phyloP scores from a whole-genome alignment of 2,888 invertebrate genomes.

The Plusia festucae region DNA sequence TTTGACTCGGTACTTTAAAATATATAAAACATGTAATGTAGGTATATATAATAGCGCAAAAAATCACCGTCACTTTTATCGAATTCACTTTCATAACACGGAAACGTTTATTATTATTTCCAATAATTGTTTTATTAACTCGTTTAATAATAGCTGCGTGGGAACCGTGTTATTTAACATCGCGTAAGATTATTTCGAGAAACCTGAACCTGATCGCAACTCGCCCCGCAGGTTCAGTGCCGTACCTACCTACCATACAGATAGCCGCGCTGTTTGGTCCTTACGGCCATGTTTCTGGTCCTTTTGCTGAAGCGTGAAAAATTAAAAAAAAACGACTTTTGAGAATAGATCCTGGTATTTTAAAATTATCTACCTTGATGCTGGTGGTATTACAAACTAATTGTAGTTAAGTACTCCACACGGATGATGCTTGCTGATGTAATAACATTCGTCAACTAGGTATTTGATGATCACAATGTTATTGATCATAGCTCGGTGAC shows the following conservation, averaged over 20 bases:
- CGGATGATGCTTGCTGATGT: background rate
- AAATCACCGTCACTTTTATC: slow-evolving; percentile 14
- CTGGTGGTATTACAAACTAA: background rate
- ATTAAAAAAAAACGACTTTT: background rate
- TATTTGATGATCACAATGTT: background rate
- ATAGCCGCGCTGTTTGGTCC: slow-evolving; percentile 9
- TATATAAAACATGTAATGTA: too few relatives aligned
- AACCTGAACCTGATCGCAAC: slow-evolving; percentile 49
- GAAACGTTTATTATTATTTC: slow-evolving; percentile 24
- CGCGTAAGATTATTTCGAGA: slow-evolving; percentile 56
- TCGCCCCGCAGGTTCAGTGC: slow-evolving; percentile 33
- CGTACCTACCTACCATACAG: slow-evolving; percentile 14
- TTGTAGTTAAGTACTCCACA: background rate
- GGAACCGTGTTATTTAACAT: slow-evolving; percentile 58
- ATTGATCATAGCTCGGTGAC: background rate
- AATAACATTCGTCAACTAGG: background rate
- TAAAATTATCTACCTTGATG: background rate
- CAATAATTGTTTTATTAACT: slow-evolving; percentile 47
- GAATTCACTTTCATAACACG: slow-evolving; percentile 31
- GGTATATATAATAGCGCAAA: too few relatives aligned
- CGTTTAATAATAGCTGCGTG: slow-evolving; percentile 47
- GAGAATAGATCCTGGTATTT: background rate
- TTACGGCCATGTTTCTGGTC: slow-evolving; percentile 5
- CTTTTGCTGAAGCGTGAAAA: slow-evolving; percentile 11
- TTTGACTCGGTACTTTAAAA: too few relatives aligned